Evolutionary conservation across 2,888 invertebrate species (phyloP), one percentile per base, ranked within the genome.

Genomic region (Buathra laborator): DNA sequence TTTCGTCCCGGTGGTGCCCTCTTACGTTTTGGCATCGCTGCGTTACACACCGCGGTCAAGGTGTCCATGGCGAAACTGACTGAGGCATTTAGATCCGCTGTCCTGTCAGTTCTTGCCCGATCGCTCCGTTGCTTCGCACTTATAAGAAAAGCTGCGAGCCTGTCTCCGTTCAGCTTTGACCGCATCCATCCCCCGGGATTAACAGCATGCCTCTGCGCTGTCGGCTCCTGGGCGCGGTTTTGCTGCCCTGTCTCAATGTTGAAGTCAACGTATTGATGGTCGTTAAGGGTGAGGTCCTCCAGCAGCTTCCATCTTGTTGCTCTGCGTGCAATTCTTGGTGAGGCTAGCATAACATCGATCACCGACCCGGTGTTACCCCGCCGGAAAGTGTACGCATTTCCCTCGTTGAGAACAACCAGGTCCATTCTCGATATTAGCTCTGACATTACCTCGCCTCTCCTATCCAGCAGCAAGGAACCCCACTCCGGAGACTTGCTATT

Each of bases 401-500:
- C 84, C n/a, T 48, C 48, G 62, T 87, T 88, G 5, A 46, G 44
- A 12, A 82, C 68, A 9, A 43, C 32, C 48, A 83, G 44, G 48
- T 76, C 72, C 3, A 78, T 68, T 14, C 66, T 19, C 5, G 87
- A 78, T 44, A 87, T 80, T 87, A 82, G 86, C 44, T 87, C 86
- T 3, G 81, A 59, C n/a, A 85, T 4, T 7, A 70, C 46, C 32
- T 72, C 66, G 0, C 87, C 86, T 59, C 86, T 66, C 10, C 75
- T 81, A 46, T 88, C 82, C 2, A 81, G 81, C 7, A 10, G 19
- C 9, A 16, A 16, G 83, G 84, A 76, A 3, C 86, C 85, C 88
- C 86, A 87, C 37, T 87, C 85, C 46, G 83, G 81, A 3, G 84
- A 87, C 76, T 88, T 86, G 3, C 87, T 82, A 44, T 84, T 86